Percentiles rank a stretch among this genome's conserved stretches.
Conservation (phyloP, 2,797 vertebrate genomes). For the Antrozous pallidus region DNA sequence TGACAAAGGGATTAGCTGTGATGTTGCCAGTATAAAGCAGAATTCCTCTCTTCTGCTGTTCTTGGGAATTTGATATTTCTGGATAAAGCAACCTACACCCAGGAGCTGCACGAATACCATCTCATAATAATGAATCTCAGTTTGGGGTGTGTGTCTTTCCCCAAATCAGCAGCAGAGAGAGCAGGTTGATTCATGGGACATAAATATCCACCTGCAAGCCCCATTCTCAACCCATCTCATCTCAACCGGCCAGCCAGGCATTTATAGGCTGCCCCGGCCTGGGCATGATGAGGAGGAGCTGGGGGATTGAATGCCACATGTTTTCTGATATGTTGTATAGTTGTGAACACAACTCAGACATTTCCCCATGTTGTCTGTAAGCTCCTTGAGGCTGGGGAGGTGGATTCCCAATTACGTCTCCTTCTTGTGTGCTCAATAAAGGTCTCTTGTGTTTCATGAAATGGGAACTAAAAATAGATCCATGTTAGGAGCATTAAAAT, state of each 20-base stretch:
- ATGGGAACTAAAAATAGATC: neutral
- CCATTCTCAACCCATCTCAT: neutral
- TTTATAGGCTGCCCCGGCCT: neutral
- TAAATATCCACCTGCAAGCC: neutral
- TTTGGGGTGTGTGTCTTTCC: neutral
- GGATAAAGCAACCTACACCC: neutral
- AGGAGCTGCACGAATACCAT: neutral
- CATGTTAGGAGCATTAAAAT: neutral
- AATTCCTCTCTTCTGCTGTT: neutral
- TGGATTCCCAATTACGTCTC: neutral
- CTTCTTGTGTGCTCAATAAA: neutral
- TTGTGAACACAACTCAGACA: neutral
- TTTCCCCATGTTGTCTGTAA: neutral
- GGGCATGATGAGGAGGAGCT: neutral
- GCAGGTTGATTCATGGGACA: neutral
- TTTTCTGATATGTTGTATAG: neutral
- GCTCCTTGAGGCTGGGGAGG: neutral
- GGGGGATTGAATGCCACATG: neutral
- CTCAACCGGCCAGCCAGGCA: neutral
- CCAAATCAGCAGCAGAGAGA: neutral
- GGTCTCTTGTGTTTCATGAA: neutral
- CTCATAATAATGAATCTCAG: neutral
- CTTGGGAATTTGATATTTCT: constrained; percentile 11
- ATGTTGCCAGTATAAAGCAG: neutral
- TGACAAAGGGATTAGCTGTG: constrained; percentile 17